A percentile compares a stretch with the other conserved stretches of the same genome.
Conservation (phyloP, 2,888 invertebrate genomes). For the Apotomis betuletana region DNA sequence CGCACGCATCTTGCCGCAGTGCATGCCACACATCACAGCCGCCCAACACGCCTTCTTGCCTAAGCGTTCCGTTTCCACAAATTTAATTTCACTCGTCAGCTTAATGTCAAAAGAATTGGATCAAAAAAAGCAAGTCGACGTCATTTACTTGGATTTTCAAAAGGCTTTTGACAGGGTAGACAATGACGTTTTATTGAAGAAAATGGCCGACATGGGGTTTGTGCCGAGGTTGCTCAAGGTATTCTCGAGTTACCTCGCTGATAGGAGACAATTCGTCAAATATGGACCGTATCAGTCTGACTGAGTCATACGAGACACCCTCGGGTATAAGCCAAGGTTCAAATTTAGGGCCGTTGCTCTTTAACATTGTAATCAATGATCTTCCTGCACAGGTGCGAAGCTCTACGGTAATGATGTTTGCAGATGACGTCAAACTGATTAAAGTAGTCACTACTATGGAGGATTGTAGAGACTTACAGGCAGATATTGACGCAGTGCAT, state of each 20-base stretch:
- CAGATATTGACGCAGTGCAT: constrained; percentile 2
- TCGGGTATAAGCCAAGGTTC: constrained; percentile 21
- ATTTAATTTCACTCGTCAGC: background rate
- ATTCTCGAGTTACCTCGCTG: constrained; percentile 7
- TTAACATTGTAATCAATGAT: constrained; percentile 10
- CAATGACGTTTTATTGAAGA: constrained; percentile 4
- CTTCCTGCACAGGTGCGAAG: constrained; percentile 3
- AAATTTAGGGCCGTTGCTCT: constrained; percentile 3
- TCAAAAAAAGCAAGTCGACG: background rate
- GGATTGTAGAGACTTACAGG: background rate
- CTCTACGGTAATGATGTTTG: constrained; percentile 26
- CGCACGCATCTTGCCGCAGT: background rate
- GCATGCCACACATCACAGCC: background rate
- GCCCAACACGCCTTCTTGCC: constrained; percentile 13
- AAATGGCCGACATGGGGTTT: constrained; percentile 1
- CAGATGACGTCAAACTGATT: constrained; percentile 23
- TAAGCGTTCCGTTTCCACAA: constrained; percentile 5
- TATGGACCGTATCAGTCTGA: constrained; percentile 3
- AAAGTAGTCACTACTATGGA: constrained; percentile 5
- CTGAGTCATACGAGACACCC: background rate
- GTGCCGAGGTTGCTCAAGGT: background rate
- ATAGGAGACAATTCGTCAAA: constrained; percentile 14
- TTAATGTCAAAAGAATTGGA: background rate
- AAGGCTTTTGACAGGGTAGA: constrained; percentile 16
- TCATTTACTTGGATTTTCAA: constrained; percentile 9